Evolutionary conservation across 1,140 invertebrate genomes (phyloP).

Genomic region (Achroia grisella): DNA sequence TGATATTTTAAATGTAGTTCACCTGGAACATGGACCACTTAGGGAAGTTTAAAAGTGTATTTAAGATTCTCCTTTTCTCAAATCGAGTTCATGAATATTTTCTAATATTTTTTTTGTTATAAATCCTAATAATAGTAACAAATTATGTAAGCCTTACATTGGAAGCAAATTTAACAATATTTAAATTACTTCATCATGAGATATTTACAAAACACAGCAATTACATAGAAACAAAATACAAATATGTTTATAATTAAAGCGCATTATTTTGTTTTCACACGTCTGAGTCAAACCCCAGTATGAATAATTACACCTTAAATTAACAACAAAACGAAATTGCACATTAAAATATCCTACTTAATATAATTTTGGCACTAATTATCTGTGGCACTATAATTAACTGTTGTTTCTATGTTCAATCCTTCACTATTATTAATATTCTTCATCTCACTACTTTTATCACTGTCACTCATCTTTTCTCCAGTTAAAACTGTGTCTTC

Average conservation of each 20-base stretch:
- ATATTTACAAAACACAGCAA: conserved; percentile 63
- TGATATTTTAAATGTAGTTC: conserved; percentile 62
- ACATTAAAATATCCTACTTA: conserved; percentile 73
- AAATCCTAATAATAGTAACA: conserved; percentile 48
- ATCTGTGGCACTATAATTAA: conserved; percentile 74
- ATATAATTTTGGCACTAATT: conserved; percentile 75
- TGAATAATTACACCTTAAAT: conserved; percentile 60
- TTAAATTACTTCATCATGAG: conserved; percentile 56
- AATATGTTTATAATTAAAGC: conserved; percentile 65
- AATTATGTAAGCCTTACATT: conserved; percentile 56
- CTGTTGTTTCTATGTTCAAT: conserved; percentile 55
- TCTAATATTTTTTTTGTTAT: conserved; percentile 5
- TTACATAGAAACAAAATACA: conserved; percentile 47
- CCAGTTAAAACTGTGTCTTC: conserved; percentile 43
- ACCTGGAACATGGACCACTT: conserved; percentile 54
- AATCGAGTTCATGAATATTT: conserved; percentile 1
- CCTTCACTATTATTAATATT: conserved; percentile 58
- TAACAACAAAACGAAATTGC: conserved; percentile 73
- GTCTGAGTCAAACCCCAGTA: conserved; percentile 52
- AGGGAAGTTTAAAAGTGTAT: conserved; percentile 35
- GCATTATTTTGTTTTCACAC: conserved; percentile 66
- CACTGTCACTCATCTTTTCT: conserved; percentile 49
- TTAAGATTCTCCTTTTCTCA: conserved; percentile 11
- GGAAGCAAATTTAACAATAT: conserved; percentile 68
- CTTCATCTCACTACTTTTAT: conserved; percentile 57